Evolutionary conservation across 2,888 invertebrate genomes (phyloP).

Genomic region (Callyntrura sp.): DNA sequence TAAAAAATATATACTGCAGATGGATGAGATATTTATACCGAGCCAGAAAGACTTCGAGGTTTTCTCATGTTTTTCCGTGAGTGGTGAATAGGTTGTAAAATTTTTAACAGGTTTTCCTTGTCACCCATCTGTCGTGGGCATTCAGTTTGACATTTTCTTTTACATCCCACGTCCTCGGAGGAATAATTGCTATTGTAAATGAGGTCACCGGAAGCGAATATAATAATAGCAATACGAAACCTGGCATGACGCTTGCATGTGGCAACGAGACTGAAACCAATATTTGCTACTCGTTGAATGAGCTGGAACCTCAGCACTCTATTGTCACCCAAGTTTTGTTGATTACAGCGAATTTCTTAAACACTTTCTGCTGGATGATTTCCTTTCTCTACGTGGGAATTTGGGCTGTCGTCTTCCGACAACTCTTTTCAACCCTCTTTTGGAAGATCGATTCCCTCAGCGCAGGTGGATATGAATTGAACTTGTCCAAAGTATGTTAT

Average conservation of each 20-base stretch:
- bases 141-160: slow-evolving; percentile 30
- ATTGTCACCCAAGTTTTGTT: not conserved
- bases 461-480: not conserved
- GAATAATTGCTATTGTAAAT: not conserved
- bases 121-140: slow-evolving; percentile 33
- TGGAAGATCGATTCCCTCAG: not conserved
- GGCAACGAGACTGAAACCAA: slow-evolving; percentile 31
- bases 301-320: slow-evolving; percentile 11
- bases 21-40: too few species aligned
- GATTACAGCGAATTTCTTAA: slow-evolving; percentile 49
- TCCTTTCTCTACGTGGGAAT: slow-evolving; percentile 42
- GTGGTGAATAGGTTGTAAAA: not conserved
- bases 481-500: slow-evolving; percentile 35
- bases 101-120: slow-evolving; percentile 42
- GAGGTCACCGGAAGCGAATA: slow-evolving; percentile 19
- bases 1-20: not conserved
- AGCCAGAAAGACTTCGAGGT: too few species aligned
- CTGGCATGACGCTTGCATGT: not conserved
- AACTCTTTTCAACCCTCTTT: slow-evolving; percentile 37
- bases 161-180: slow-evolving; percentile 35
- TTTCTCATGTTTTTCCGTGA: not conserved
- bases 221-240: not conserved
- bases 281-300: slow-evolving; percentile 27
- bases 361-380: slow-evolving; percentile 59
- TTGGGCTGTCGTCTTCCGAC: slow-evolving; percentile 48